These are phyloP conservation scores for Kryptolebias ocellatus DNA, from an alignment of 2,797 vertebrate genomes.

Conservation along the genomic window DNA sequence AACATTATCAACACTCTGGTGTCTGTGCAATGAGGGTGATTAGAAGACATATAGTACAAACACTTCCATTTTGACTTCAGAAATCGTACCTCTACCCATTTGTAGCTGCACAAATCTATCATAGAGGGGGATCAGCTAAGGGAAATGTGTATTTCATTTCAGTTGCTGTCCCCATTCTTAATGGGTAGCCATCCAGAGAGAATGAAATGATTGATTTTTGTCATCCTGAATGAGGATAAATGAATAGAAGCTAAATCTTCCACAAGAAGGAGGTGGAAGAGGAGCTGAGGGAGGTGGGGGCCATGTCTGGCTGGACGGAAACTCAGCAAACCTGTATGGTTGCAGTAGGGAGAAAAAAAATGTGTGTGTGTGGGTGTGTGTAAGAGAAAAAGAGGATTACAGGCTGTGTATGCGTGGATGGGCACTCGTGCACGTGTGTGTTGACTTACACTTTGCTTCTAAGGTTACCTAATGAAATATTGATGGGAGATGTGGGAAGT, in stretches of 20 bases:
- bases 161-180: constrained; percentile 78
- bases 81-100: constrained; percentile 74
- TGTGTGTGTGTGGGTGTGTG: constrained; percentile 3
- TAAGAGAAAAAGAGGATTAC: constrained; percentile 15
- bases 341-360: constrained; percentile 57
- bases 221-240: constrained; percentile 81
- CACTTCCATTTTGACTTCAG: constrained; percentile 78
- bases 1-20: constrained; percentile 64
- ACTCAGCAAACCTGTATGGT: constrained; percentile 68
- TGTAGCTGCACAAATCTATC: constrained; percentile 81
- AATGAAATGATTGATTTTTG: constrained; percentile 86
- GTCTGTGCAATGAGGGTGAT: constrained; percentile 80
- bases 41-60: constrained; percentile 78
- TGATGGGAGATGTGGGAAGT: constrained; percentile 87
- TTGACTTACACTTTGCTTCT: constrained; percentile 80
- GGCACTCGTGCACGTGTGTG: constrained; percentile 37
- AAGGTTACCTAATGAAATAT: constrained; percentile 90
- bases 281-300: constrained; percentile 45
- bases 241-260: constrained; percentile 75
- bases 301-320: constrained; percentile 70
- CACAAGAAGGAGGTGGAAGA: constrained; percentile 66
- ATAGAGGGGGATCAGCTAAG: constrained; percentile 72
- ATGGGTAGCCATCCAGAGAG: constrained; percentile 82
- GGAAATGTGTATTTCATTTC: constrained; percentile 85
- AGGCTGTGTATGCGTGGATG: constrained; percentile 14